A percentile compares a stretch with the other conserved stretches of the same genome.
phyloP scores from a whole-genome alignment of 2,888 invertebrate genomes.

The Carcina quercana region DNA sequence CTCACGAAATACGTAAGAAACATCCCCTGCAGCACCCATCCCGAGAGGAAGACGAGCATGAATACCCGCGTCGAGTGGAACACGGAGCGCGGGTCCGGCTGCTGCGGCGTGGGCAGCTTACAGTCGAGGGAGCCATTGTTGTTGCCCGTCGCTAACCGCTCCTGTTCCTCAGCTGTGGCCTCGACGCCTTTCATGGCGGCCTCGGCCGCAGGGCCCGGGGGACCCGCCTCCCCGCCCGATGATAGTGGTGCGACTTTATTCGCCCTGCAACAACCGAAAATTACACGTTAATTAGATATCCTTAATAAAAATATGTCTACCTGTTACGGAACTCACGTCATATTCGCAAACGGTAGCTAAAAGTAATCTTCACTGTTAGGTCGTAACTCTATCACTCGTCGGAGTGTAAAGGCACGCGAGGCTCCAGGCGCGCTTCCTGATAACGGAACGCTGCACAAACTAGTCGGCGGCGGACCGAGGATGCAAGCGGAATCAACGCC shows the following conservation, averaged over 20 bases:
- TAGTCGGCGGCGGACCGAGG: slow-evolving; percentile 32
- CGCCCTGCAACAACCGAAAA: slow-evolving; percentile 56
- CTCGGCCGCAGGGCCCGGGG: slow-evolving; percentile 52
- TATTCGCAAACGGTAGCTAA: slow-evolving; percentile 17
- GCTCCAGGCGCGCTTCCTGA: slow-evolving; percentile 37
- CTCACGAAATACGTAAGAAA: slow-evolving; percentile 96
- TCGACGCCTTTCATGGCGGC: slow-evolving; percentile 67
- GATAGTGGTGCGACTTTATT: slow-evolving; percentile 44
- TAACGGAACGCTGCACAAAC: slow-evolving; percentile 34
- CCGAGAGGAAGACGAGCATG: slow-evolving; percentile 89
- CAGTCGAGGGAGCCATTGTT: slow-evolving; percentile 86
- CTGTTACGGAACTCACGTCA: slow-evolving; percentile 51
- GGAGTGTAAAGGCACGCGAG: slow-evolving; percentile 48
- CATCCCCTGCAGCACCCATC: slow-evolving; percentile 93
- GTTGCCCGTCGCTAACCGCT: slow-evolving; percentile 66
- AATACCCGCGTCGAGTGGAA: slow-evolving; percentile 93
- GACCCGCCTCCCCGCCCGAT: slow-evolving; percentile 52
- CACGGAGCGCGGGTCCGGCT: slow-evolving; percentile 77
- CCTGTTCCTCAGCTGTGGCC: slow-evolving; percentile 67
- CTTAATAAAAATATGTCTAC: slow-evolving; percentile 7
- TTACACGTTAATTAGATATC: slow-evolving; percentile 21
- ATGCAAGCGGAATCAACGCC: slow-evolving; percentile 22
- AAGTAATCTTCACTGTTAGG: not conserved
- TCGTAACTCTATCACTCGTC: slow-evolving; percentile 17
- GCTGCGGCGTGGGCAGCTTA: slow-evolving; percentile 76